These are phyloP conservation scores for Eremophila alpestris DNA, from an alignment of 2,797 vertebrate species.

Conservation along the genomic window DNA sequence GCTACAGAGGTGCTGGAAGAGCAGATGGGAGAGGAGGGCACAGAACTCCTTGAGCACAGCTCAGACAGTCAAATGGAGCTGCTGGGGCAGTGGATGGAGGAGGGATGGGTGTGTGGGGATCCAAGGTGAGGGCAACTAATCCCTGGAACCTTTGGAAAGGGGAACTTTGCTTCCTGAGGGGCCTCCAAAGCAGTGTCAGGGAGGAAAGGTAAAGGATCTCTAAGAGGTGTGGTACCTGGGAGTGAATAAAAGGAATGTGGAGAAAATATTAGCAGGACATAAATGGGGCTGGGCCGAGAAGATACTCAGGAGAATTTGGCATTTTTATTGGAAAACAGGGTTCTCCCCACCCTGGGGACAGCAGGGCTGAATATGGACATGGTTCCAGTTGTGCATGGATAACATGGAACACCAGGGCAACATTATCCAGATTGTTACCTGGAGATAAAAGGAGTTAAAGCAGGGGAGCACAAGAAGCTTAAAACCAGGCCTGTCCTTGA, in stretches of 20 bases:
- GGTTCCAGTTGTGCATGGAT: neutral
- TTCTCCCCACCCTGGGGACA: neutral
- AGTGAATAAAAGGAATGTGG: neutral
- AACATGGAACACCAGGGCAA: neutral
- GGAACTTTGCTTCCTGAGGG: neutral
- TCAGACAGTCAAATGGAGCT: neutral
- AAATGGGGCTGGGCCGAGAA: neutral
- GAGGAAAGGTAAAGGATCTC: neutral
- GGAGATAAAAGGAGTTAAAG: slow-evolving; percentile 57
- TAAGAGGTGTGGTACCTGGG: neutral
- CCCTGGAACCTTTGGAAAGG: neutral
- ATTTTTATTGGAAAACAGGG: neutral
- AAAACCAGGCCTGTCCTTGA: slow-evolving; percentile 59
- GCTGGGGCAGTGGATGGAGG: neutral
- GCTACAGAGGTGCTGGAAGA: neutral
- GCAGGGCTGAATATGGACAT: neutral
- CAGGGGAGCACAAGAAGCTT: slow-evolving; percentile 17
- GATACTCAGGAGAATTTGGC: neutral
- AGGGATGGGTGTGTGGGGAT: neutral
- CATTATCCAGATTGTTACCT: neutral
- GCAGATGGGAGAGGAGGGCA: neutral
- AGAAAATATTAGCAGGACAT: neutral
- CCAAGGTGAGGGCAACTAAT: neutral
- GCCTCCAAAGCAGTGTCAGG: neutral
- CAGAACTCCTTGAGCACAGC: neutral